Evolutionary conservation across 2,888 invertebrate genomes (phyloP).

Genomic region (Drosophila neonasuta): DNA sequence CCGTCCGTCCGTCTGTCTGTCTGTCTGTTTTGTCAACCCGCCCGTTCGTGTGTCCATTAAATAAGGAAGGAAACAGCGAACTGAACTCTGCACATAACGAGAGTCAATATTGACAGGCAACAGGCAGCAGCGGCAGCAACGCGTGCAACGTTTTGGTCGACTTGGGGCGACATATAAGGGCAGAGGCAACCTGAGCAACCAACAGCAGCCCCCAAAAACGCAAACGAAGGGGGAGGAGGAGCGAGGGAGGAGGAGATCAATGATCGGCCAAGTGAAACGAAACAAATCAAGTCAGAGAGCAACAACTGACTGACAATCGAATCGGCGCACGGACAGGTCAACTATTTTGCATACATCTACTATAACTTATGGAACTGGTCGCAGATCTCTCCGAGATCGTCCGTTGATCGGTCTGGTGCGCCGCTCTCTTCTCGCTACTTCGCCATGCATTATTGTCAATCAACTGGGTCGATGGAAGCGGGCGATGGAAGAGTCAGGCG

Average conservation of each 20-base stretch:
- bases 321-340: slow-evolving; percentile 79
- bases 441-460: slow-evolving; percentile 79
- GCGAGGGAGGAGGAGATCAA: slow-evolving; percentile 7
- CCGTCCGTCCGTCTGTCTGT: slow-evolving; percentile 28
- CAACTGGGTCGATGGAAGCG: slow-evolving; percentile 52
- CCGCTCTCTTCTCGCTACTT: slow-evolving; percentile 63
- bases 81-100: slow-evolving; percentile 71
- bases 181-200: slow-evolving; percentile 48
- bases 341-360: slow-evolving; percentile 81
- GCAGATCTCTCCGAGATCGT: slow-evolving; percentile 23
- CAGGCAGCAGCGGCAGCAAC: slow-evolving; percentile 51
- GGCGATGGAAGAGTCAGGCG: slow-evolving; percentile 11
- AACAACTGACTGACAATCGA: slow-evolving; percentile 76
- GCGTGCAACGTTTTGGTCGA: slow-evolving; percentile 63
- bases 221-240: neutral
- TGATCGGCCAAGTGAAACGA: slow-evolving; percentile 75
- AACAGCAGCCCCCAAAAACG: slow-evolving; percentile 30
- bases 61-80: slow-evolving; percentile 74
- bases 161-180: slow-evolving; percentile 69
- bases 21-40: slow-evolving; percentile 56
- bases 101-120: slow-evolving; percentile 78
- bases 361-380: slow-evolving; percentile 78
- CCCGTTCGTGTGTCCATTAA: slow-evolving; percentile 73
- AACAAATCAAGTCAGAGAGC: slow-evolving; percentile 75
- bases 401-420: slow-evolving; percentile 61